Percentiles rank a stretch among this genome's conserved stretches.
Conservation (phyloP, 2,797 vertebrate genomes). For the Thamnophis elegans region DNA sequence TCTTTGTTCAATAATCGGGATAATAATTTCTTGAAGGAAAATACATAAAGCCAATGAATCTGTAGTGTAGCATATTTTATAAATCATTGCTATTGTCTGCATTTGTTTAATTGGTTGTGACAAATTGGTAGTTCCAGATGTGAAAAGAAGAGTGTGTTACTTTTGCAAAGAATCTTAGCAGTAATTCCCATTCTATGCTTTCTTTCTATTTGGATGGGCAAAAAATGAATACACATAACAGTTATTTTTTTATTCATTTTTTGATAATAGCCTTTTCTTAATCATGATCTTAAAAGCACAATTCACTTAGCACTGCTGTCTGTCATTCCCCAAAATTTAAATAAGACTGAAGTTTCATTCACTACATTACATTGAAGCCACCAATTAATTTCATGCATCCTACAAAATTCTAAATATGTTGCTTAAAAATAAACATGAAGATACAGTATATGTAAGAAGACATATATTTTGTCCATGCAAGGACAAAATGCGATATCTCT, state of each 20-base stretch:
- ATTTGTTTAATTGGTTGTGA: neutral
- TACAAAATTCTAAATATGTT: neutral
- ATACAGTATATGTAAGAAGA: neutral
- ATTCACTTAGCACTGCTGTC: neutral
- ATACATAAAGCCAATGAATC: neutral
- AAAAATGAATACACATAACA: constrained; percentile 20
- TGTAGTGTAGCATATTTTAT: neutral
- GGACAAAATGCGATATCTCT: neutral
- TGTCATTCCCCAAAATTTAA: neutral
- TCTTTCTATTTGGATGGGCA: neutral
- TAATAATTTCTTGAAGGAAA: constrained; percentile 10
- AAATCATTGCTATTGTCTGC: constrained; percentile 36
- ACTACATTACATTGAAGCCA: neutral
- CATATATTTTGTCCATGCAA: neutral
- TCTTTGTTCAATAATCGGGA: neutral
- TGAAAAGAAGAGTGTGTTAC: neutral
- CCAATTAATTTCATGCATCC: neutral
- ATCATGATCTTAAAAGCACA: neutral
- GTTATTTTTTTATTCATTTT: neutral
- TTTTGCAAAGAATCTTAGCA: constrained; percentile 46
- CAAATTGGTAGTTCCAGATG: constrained; percentile 37
- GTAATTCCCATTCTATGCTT: constrained; percentile 22
- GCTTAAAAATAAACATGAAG: neutral
- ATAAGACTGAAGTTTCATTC: no score
- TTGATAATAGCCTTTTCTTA: neutral